Evolutionary conservation across 2,888 invertebrate species (phyloP).

Genomic region (Troglohyphantes excavatus): DNA sequence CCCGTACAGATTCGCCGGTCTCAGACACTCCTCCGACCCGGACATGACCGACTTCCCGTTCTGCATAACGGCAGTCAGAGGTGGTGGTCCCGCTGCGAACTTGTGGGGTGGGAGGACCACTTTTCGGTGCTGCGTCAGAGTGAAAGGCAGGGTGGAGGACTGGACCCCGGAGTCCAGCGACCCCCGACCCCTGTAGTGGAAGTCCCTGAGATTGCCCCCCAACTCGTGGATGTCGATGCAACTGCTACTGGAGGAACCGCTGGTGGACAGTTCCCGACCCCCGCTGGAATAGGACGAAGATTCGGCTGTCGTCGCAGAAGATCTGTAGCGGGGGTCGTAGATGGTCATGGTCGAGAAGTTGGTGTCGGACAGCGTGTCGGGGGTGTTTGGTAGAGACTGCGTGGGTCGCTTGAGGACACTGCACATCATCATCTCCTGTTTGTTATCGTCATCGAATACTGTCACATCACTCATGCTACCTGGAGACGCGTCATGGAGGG

Average conservation of each 20-base stretch:
- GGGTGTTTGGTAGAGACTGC: slow-evolving; percentile 74
- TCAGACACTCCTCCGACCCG: slow-evolving; percentile 72
- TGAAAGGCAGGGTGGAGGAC: slow-evolving; percentile 68
- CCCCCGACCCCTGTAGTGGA: slow-evolving; percentile 24
- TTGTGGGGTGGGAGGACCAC: slow-evolving; percentile 79
- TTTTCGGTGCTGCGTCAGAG: slow-evolving; percentile 74
- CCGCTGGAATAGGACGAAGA: slow-evolving; percentile 63
- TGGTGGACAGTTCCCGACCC: slow-evolving; percentile 49
- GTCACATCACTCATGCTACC: slow-evolving; percentile 76
- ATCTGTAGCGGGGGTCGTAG: slow-evolving; percentile 55
- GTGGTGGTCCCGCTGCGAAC: slow-evolving; percentile 38
- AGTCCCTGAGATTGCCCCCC: neutral
- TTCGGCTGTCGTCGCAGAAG: slow-evolving; percentile 14
- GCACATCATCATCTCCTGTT: slow-evolving; percentile 33
- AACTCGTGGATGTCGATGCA: slow-evolving; percentile 46
- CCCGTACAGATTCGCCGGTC: slow-evolving; percentile 70
- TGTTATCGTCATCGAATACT: slow-evolving; percentile 71
- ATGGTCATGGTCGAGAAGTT: slow-evolving; percentile 58
- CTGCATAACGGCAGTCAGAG: neutral
- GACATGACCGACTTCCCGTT: slow-evolving; percentile 58
- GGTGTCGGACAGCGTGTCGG: slow-evolving; percentile 51
- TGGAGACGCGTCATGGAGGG: slow-evolving; percentile 66
- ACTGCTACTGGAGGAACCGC: slow-evolving; percentile 38
- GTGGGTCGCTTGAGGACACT: slow-evolving; percentile 1
- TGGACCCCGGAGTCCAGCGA: slow-evolving; percentile 46